These are phyloP conservation scores for Apoderus coryli DNA, from an alignment of 2,888 invertebrate species.

Conservation along the genomic window DNA sequence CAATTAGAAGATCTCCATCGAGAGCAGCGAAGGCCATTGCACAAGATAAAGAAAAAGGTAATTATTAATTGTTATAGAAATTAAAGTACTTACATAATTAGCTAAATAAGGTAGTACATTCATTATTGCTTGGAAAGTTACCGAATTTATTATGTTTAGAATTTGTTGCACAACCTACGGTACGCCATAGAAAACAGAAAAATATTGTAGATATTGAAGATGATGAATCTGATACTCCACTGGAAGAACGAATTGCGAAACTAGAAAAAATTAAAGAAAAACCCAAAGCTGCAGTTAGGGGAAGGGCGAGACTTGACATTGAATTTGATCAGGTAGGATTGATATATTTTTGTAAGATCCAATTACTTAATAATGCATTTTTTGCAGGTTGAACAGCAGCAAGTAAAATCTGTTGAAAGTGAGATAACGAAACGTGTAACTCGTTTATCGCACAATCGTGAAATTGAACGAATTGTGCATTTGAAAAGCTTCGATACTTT, in stretches of 20 bases:
- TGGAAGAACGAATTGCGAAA: slow-evolving; percentile 17
- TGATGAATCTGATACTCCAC: slow-evolving; percentile 22
- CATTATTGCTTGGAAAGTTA: no score
- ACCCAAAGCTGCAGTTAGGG: slow-evolving; percentile 25
- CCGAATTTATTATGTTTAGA: no score
- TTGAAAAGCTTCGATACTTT: slow-evolving; percentile 23
- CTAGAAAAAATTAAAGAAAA: slow-evolving; percentile 21
- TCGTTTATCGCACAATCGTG: slow-evolving; percentile 22
- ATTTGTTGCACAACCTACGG: not conserved
- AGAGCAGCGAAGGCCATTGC: slow-evolving; percentile 15
- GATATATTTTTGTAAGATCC: not conserved
- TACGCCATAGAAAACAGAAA: slow-evolving; percentile 13
- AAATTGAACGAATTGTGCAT: slow-evolving; percentile 26
- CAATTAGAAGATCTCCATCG: slow-evolving; percentile 17
- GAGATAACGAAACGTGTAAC: slow-evolving; percentile 19
- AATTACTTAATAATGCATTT: slow-evolving; percentile 1
- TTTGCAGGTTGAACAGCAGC: slow-evolving; percentile 5
- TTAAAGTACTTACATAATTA: no score
- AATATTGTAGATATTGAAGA: no score
- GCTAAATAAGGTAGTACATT: no score
- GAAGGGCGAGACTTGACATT: slow-evolving; percentile 21
- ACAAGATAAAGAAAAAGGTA: slow-evolving; percentile 16
- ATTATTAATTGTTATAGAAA: not conserved
- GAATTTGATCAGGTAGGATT: slow-evolving; percentile 11
- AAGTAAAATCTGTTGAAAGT: slow-evolving; percentile 10